These are phyloP conservation scores for Heteromurus nitidus DNA, from an alignment of 2,888 invertebrate genomes.

Conservation along the genomic window DNA sequence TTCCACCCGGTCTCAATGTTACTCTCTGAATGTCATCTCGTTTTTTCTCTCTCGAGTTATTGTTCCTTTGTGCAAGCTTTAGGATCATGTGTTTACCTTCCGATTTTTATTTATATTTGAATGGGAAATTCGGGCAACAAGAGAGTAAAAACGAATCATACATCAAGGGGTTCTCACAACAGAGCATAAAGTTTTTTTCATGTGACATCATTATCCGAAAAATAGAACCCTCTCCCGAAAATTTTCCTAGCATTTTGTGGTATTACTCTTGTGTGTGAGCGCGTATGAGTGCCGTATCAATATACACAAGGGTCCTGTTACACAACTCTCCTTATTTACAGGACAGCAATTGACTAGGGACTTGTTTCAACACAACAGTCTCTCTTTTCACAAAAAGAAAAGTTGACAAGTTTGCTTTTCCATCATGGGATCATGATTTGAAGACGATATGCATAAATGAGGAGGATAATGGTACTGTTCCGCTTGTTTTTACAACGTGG, in stretches of 20 bases:
- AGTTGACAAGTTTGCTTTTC: constrained; percentile 67
- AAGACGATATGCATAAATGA: constrained; percentile 54
- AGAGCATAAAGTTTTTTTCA: too few species aligned
- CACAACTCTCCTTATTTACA: constrained; percentile 62
- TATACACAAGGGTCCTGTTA: constrained; percentile 50
- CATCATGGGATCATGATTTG: constrained; percentile 61
- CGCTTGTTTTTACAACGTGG: constrained; percentile 51
- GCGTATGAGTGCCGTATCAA: constrained; percentile 37
- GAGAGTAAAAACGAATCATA: constrained; percentile 16
- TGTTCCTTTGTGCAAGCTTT: constrained; percentile 51
- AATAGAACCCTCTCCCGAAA: constrained; percentile 50
- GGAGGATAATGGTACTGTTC: constrained; percentile 37
- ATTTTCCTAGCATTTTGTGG: constrained; percentile 53
- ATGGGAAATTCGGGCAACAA: constrained; percentile 43
- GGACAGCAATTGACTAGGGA: constrained; percentile 35
- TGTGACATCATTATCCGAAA: constrained; percentile 71
- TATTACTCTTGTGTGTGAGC: constrained; percentile 47
- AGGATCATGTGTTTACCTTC: constrained; percentile 67
- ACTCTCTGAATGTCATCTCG: constrained; percentile 51
- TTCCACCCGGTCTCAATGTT: not conserved
- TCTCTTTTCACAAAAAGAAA: constrained; percentile 46
- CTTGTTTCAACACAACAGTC: constrained; percentile 38
- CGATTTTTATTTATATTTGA: constrained; percentile 64
- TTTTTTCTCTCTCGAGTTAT: constrained; percentile 31
- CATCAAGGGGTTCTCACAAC: constrained; percentile 69